These are phyloP conservation scores for Napeogenes inachia DNA, from an alignment of 2,888 invertebrate species.

Conservation along the genomic window DNA sequence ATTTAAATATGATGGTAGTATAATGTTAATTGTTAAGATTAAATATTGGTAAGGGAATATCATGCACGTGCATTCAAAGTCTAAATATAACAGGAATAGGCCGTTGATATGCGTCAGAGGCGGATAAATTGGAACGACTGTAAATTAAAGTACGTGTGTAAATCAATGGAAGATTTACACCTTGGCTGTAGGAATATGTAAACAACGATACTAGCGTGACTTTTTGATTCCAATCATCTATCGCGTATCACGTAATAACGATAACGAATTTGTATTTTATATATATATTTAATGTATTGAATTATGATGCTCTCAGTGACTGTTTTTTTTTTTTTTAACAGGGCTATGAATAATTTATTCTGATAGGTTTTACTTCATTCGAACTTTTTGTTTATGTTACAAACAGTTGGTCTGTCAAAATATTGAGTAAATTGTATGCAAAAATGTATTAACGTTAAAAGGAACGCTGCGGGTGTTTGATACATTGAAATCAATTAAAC, in stretches of 20 bases:
- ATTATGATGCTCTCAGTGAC: too few species aligned
- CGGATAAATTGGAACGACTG: conserved; percentile 48
- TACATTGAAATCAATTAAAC: conserved; percentile 41
- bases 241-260: too few species aligned
- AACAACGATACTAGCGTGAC: conserved; percentile 43
- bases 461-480: conserved; percentile 23
- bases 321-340: too few species aligned
- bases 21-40: background rate
- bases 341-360: too few species aligned
- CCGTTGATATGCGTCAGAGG: conserved; percentile 33
- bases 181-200: conserved; percentile 40
- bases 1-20: background rate
- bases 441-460: conserved; percentile 15
- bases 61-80: conserved; percentile 13
- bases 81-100: conserved; percentile 23
- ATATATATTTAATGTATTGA: too few species aligned
- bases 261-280: too few species aligned
- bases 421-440: too few species aligned
- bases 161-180: conserved; percentile 63
- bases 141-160: conserved; percentile 58
- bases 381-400: too few species aligned
- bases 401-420: too few species aligned
- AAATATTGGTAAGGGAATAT: background rate
- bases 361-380: too few species aligned
- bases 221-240: conserved; percentile 24